Base-by-base conservation (phyloP, 2,888 invertebrate genomes). In the Agrypnus murinus region DNA sequence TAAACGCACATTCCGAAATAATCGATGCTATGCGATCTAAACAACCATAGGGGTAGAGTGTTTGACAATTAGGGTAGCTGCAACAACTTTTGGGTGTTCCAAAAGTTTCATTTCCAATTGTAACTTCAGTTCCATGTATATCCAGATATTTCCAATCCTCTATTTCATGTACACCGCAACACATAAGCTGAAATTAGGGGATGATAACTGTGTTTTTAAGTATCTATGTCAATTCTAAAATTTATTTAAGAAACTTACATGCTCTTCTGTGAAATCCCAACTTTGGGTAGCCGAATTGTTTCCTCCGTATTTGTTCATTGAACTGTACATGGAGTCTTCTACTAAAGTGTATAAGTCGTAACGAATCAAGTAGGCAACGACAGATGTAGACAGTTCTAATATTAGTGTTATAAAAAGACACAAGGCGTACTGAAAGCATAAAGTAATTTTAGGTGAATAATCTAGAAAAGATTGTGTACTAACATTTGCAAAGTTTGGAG, bases 1-100 rank as follows among this genome's bases (percentile, higher is more conserved):
- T 86, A 65, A 93, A 88, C 31, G 92, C 90, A 81, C 93, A 92
- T 82, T 92, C 91, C 75, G 90, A 88, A n/a, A 93, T 86, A 71
- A 93, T 84, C 77, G 88, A 88, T 59, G 88, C 86, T 75, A 93
- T 87, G 53, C 89, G 86, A 7, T 86, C 86, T 48, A 90, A 87
- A 77, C 93, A 93, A 2, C 93, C 93, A 70, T 86, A 72, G 34
- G 66, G 65, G 72, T 82, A 84, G 70, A 79, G 67, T 31, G 25
- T 40, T n/a, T 31, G 36, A 55, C 73, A 71, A 46, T 65, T 55
- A n/a, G 34, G 8, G 7, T 53, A 66, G n/a, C 43, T 53, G 55
- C 73, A 74, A 38, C 72, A 77, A 19, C 64, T 69, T 15, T 63
- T 31, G 14, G 76, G 75, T 15, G 71, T 10, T 5, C 8, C 36